Conservation (phyloP, 2,113 vertebrate species). For the Callopanchax toddi region DNA sequence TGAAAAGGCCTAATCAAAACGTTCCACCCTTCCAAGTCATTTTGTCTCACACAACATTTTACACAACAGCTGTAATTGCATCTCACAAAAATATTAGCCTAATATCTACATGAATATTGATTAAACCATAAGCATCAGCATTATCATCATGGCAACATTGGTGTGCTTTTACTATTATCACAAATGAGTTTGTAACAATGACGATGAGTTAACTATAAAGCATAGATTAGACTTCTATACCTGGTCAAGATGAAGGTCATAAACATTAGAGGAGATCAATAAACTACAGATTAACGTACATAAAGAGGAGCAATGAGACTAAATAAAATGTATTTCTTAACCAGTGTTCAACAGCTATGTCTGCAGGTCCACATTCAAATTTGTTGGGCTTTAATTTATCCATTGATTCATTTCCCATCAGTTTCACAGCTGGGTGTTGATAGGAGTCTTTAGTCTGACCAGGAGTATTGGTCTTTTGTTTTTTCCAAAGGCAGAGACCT, state of each 20-base stretch:
- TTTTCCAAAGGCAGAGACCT: too few relatives aligned
- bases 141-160: conserved; percentile 44
- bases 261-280: conserved; percentile 59
- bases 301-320: conserved; percentile 10
- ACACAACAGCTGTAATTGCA: conserved; percentile 51
- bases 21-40: conserved; percentile 49
- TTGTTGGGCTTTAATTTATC: background rate
- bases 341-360: background rate
- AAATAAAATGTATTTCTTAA: conserved; percentile 6
- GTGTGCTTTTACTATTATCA: conserved; percentile 60
- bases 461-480: too few relatives aligned
- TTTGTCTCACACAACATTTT: conserved; percentile 58
- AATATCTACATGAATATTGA: conserved; percentile 73
- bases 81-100: conserved; percentile 42
- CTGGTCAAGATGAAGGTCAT: conserved; percentile 54
- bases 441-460: too few relatives aligned
- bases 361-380: background rate
- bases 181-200: conserved; percentile 34
- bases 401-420: background rate
- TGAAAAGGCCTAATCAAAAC: conserved; percentile 77
- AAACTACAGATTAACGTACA: conserved; percentile 42
- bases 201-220: conserved; percentile 48
- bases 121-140: conserved; percentile 64
- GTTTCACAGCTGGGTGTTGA: too few relatives aligned
- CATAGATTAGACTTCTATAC: conserved; percentile 44